Evolutionary conservation across 2,888 invertebrate species (phyloP).

Genomic region (Thera obeliscata): DNA sequence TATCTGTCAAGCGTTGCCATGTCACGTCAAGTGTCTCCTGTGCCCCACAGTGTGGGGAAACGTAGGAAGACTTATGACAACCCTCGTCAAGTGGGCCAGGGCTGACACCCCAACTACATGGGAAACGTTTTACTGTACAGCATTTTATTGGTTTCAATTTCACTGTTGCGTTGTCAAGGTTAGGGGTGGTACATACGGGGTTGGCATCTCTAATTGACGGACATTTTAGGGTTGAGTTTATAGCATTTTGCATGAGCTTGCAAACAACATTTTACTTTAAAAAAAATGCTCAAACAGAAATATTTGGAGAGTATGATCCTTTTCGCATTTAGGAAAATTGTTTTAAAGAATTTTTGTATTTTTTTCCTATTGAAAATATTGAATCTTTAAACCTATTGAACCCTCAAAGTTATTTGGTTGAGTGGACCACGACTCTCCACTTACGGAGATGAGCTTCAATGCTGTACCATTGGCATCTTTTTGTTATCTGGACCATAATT

Average conservation of each 20-base stretch:
- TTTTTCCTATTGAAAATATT: too few relatives aligned
- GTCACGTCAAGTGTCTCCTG: slow-evolving; percentile 50
- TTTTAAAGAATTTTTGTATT: not conserved
- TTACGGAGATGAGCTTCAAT: too few relatives aligned
- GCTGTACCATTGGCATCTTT: too few relatives aligned
- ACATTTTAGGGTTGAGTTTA: slow-evolving; percentile 14
- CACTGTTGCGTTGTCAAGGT: slow-evolving; percentile 69
- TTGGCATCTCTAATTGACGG: slow-evolving; percentile 17
- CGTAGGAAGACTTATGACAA: slow-evolving; percentile 81
- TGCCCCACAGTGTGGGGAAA: slow-evolving; percentile 44
- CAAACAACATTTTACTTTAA: too few relatives aligned
- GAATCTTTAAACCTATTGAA: not conserved
- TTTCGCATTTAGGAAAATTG: not conserved
- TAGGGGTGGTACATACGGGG: slow-evolving; percentile 44
- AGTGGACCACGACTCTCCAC: too few relatives aligned
- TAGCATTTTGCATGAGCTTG: not conserved
- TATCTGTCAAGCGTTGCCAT: slow-evolving; percentile 48
- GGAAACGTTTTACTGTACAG: slow-evolving; percentile 76
- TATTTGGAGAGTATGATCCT: not conserved
- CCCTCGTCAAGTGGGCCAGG: slow-evolving; percentile 66
- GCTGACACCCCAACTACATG: slow-evolving; percentile 66
- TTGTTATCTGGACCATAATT: too few relatives aligned
- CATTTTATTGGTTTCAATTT: slow-evolving; percentile 83
- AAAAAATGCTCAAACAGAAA: not conserved
- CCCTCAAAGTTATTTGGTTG: slow-evolving; percentile 1